Base-by-base conservation (phyloP, 2,797 vertebrate genomes). In the Cirrhinus molitorella region DNA sequence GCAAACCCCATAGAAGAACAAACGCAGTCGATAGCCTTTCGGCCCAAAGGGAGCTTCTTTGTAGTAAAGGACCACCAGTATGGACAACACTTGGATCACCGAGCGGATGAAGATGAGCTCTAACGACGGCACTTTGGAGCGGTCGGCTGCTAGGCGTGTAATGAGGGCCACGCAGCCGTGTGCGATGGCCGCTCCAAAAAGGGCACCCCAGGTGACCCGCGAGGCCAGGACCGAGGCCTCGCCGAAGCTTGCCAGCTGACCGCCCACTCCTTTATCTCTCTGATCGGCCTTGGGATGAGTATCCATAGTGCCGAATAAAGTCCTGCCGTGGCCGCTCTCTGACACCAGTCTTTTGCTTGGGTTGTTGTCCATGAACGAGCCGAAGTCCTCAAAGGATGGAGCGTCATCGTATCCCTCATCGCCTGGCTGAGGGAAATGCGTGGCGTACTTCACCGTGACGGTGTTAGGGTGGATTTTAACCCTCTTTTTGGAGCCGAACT, bases 81-180 rank as follows among this genome's bases (percentile, higher is more conserved):
- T 91, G 61, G 98, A 99, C 88, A 99, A 93, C 89, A 97, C 95
- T 92, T 99, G 98, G 87, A 99, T 95, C 61, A 99, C 96, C 0
- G 98, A 99, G 87, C 97, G 97, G 90, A 99, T 98, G 88, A 99
- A 99, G 90, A 99, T 97, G 80, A 99, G 92, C 94, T 99, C 98
- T 75, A 99, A 94, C 49, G 98, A 99, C 71, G 98, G 98, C 90
- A 99, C 97, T 93, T 97, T 99, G 88, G 98, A 99, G 89, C 95
- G 96, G 90, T 99, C 98, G 0, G 98, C 97, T 76, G 97, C 95
- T 45, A 99, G 91, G 82, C 97, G 96, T 0, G 97, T 99, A 84
- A 99, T 97, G 37, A 99, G 94, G 28, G 98, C 97, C 88, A 99
- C 98, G 2, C 97, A 99, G 8, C 98, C 98, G 0, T 99, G 98